These are phyloP conservation scores for Sphaerophoria rueppellii DNA, from an alignment of 2,888 invertebrate genomes.

Conservation along the genomic window DNA sequence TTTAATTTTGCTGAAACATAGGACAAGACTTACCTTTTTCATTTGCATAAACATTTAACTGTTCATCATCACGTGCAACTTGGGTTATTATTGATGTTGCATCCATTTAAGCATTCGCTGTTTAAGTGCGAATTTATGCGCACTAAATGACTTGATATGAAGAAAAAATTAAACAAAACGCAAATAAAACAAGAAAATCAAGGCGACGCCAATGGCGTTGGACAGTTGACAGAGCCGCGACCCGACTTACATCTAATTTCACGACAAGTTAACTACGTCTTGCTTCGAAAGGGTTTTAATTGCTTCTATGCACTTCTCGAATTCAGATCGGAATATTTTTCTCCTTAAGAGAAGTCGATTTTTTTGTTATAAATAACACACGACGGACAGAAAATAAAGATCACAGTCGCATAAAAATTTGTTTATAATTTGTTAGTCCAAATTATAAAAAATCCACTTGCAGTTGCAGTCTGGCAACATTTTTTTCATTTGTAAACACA, in stretches of 20 bases:
- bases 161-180: constrained; percentile 47
- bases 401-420: constrained; percentile 33
- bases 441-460: constrained; percentile 49
- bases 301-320: not conserved
- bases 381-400: not conserved
- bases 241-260: not conserved
- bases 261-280: too few relatives aligned
- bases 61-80: constrained; percentile 98
- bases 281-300: too few relatives aligned
- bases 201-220: constrained; percentile 10
- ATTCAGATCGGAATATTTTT: too few relatives aligned
- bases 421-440: constrained; percentile 32
- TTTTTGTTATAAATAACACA: constrained; percentile 15
- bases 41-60: constrained; percentile 94
- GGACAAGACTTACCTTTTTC: constrained; percentile 90
- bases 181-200: constrained; percentile 6
- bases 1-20: not conserved
- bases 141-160: constrained; percentile 58
- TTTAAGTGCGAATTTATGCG: constrained; percentile 74
- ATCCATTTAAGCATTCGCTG: constrained; percentile 92
- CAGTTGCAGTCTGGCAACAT: constrained; percentile 53
- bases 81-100: constrained; percentile 99
- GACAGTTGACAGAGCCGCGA: constrained; percentile 27
- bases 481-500: constrained; percentile 59
- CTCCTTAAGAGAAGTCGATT: constrained; percentile 24